These are phyloP conservation scores for Pampusana beccarii DNA, from an alignment of 2,113 vertebrate genomes.

Conservation along the genomic window DNA sequence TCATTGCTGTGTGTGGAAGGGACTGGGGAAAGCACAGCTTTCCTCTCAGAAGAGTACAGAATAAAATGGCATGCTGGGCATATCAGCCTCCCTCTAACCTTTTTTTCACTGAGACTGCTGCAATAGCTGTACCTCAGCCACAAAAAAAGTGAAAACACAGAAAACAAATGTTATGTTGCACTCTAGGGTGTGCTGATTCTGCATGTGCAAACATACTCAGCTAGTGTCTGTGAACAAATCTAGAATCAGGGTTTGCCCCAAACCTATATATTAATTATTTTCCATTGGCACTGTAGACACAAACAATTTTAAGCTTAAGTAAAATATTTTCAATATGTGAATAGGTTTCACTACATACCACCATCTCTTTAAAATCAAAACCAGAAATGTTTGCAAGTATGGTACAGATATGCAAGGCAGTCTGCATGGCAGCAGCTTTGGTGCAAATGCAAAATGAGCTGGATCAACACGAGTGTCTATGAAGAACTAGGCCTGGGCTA, in stretches of 20 bases:
- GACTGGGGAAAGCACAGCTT: not conserved
- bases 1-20: not conserved
- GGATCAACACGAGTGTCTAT: fast-evolving
- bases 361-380: not conserved
- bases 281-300: not conserved
- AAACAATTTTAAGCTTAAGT: not conserved
- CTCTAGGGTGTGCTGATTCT: not conserved
- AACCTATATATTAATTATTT: not conserved
- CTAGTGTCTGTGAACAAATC: not conserved
- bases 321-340: not conserved
- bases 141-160: not conserved
- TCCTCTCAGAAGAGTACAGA: not conserved
- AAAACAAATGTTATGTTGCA: not conserved
- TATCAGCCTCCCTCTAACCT: not conserved
- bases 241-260: not conserved
- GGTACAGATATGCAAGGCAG: not conserved
- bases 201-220: not conserved
- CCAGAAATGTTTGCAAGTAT: not conserved
- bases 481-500: not conserved
- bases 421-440: not conserved
- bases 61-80: not conserved
- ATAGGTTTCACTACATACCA: not conserved
- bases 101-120: not conserved
- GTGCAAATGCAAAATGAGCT: not conserved
- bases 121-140: not conserved